Evolutionary conservation across 2,113 vertebrate genomes (phyloP), one percentile per base, ranked within the genome.

Genomic region (Pelecanoides urinatrix): DNA sequence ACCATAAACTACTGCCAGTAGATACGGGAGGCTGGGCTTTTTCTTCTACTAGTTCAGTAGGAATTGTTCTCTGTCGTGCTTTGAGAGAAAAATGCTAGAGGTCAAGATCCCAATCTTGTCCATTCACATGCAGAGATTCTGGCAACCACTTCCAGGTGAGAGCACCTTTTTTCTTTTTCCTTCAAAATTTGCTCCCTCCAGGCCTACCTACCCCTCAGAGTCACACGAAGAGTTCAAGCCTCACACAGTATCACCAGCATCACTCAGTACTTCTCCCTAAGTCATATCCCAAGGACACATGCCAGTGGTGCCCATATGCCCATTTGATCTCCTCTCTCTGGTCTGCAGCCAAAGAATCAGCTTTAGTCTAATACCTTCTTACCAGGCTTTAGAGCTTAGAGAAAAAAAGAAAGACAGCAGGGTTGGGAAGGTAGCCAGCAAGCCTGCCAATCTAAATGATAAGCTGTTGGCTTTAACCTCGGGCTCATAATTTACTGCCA

Each of bases 321-420:
- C 68, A 78, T 65, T 50, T 90, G 86, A 97, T 80, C 83, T 95
- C 66, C 44, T 86, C 74, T 94, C 86, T 90, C 80, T 94, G 74
- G 83, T 70, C 67, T 68, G 59, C 83, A 96, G 92, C 77, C 94
- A 96, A 56, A 90, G 80, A 92, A 79, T 71, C 83, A 68, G 86
- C 71, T 93, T 94, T 65, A 86, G 63, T 34, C 77, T 92, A 97
- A 97, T 86, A 94, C 38, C 95, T 89, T 94, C 96, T 96, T 91
- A 94, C 82, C 81, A 94, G 70, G 63, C 80, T 92, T 89, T 74
- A 90, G 86, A 86, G 71, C 55, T 95, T 87, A 76, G 45, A 90
- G 53, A 70, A 86, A 72, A 40, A 93, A 45, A 63, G 29, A 63
- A 22, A 78, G 78, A 73, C 77, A 92, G 74, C 84, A 94, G 71